Evolutionary conservation across 2,888 invertebrate species (phyloP).

Genomic region (Tholera decimalis): DNA sequence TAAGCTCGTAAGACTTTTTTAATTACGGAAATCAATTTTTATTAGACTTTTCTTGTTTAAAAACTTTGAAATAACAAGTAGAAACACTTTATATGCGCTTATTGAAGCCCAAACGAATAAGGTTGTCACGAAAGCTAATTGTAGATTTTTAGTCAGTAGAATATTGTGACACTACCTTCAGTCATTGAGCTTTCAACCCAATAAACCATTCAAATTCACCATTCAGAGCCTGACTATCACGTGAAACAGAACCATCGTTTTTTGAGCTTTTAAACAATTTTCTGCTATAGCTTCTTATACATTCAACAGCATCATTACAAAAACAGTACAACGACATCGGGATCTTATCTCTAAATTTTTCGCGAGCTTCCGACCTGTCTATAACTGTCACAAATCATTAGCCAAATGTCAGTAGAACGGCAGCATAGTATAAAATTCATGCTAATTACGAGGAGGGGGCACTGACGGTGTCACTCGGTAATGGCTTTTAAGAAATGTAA

Average conservation of each 20-base stretch:
- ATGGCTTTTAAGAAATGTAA: slow-evolving; percentile 91
- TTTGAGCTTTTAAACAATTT: neutral
- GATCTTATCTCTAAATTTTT: slow-evolving; percentile 29
- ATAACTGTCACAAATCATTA: slow-evolving; percentile 66
- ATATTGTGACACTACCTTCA: too few species aligned
- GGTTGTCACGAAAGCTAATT: too few species aligned
- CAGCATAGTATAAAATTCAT: slow-evolving; percentile 77
- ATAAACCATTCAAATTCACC: slow-evolving; percentile 16
- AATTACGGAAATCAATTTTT: neutral
- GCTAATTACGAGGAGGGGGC: slow-evolving; percentile 87
- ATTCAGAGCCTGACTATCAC: slow-evolving; percentile 18
- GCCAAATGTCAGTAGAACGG: slow-evolving; percentile 41
- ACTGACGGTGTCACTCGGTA: slow-evolving; percentile 88
- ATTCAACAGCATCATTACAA: slow-evolving; percentile 15
- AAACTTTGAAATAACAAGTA: neutral
- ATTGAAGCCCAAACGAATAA: neutral
- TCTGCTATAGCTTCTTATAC: neutral
- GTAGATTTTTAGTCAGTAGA: too few species aligned
- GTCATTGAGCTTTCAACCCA: slow-evolving; percentile 9
- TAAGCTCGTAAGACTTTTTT: neutral
- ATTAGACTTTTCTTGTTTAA: neutral
- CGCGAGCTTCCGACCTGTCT: slow-evolving; percentile 28
- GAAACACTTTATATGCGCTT: neutral
- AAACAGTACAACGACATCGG: slow-evolving; percentile 2
- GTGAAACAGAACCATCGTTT: neutral